Evolutionary conservation across 2,888 invertebrate species (phyloP), one percentile per base, ranked within the genome.

Genomic region (Yponomeuta plumbellus): DNA sequence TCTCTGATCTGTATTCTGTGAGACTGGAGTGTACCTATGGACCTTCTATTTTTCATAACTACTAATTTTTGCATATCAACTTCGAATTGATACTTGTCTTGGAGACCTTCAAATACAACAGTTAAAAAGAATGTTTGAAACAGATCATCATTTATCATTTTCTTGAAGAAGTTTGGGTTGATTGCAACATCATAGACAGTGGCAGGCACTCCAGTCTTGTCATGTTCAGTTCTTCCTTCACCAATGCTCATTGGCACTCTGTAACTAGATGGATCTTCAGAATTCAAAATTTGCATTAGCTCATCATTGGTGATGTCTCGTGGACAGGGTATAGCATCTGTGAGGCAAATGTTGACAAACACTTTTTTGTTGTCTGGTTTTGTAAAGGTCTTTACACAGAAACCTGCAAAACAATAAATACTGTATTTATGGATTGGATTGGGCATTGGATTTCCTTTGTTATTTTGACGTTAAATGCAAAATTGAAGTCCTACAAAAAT

Each of bases 171-270:
- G 1, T 88, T 85, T 2, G 96, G 93, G 83, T 97, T 95, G 44
- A 98, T 93, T 2, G 97, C 96, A 39, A 98, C 94, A 83, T 98
- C 98, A 78, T 95, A 96, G 0, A 94, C 96, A 68, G 94, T 93
- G 56, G 95, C 95, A 0, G 94, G 93, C 23, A 92, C 89, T 40
- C 96, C 96, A 66, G 93, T 92, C 81, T 96, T 97, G 80, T 97
- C 97, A 23, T 89, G 84, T 76, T 97, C 97, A 8, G 92, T 92
- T 72, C 95, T 94, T 5, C 96, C 94, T 77, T 95, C 95, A 0
- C 97, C 97, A 70, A 98, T 95, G 80, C 97, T 97, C 96, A 98
- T 96, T 0, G 98, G 98, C 61, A 98, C 94, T 69, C 95, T 91
- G 82, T 94, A 98, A 63, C 93, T 93, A 4, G 94, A 92, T 0